These are phyloP conservation scores for Acrobasis consociella DNA, from an alignment of 2,888 invertebrate species.

Conservation along the genomic window DNA sequence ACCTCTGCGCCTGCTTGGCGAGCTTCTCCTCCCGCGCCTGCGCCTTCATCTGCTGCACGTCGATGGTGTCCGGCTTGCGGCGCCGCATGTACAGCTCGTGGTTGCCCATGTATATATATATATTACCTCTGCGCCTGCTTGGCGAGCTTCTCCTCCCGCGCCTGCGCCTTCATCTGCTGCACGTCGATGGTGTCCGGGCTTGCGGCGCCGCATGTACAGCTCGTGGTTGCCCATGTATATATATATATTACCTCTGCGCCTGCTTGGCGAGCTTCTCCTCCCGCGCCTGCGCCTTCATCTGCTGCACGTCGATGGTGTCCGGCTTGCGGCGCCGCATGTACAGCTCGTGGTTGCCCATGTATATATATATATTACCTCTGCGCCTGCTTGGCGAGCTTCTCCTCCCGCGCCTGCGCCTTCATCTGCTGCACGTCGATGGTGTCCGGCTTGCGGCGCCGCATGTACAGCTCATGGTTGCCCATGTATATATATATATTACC, in stretches of 20 bases:
- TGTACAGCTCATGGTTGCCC: constrained; percentile 99
- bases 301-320: constrained; percentile 99
- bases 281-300: constrained; percentile 99
- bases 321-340: constrained; percentile 99
- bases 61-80: constrained; percentile 99
- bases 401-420: constrained; percentile 99
- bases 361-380: no score
- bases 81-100: constrained; percentile 99
- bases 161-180: constrained; percentile 99
- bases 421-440: constrained; percentile 99
- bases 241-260: no score
- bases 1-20: constrained; percentile 97
- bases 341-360: constrained; percentile 99
- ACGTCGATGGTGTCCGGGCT: constrained; percentile 99
- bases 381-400: constrained; percentile 97
- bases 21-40: constrained; percentile 98
- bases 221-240: constrained; percentile 99
- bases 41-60: constrained; percentile 99
- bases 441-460: constrained; percentile 99
- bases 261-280: constrained; percentile 98
- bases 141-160: constrained; percentile 96
- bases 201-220: constrained; percentile 98
- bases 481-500: no score
- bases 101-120: constrained; percentile 99
- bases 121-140: no score